phyloP scores from a whole-genome alignment of 2,888 invertebrate genomes.

The Sesia bembeciformis region DNA sequence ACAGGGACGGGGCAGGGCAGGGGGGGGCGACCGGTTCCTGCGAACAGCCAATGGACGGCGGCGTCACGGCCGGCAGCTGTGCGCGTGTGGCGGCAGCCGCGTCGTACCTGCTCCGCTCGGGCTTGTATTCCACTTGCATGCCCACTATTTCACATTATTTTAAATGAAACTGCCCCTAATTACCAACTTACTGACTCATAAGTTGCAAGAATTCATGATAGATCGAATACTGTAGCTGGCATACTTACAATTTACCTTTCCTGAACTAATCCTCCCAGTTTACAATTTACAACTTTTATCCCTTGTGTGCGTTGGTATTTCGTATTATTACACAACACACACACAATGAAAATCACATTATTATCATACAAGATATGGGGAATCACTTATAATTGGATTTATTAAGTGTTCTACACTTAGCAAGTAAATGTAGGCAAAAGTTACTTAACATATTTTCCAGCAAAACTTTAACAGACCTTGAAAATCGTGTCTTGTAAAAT shows the following conservation, averaged over 20 bases:
- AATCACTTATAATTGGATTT: no score
- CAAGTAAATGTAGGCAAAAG: no score
- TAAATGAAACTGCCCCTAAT: slow-evolving; percentile 52
- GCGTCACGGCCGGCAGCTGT: slow-evolving; percentile 61
- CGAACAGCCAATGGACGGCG: slow-evolving; percentile 50
- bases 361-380: no score
- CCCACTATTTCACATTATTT: slow-evolving; percentile 47
- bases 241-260: slow-evolving; percentile 6
- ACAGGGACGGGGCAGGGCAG: slow-evolving; percentile 30
- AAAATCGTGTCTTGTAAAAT: background rate
- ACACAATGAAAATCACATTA: slow-evolving; percentile 3
- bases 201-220: slow-evolving; percentile 24
- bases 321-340: slow-evolving; percentile 12
- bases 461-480: background rate
- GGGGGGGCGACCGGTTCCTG: slow-evolving; percentile 55
- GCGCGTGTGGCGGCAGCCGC: slow-evolving; percentile 42
- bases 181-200: slow-evolving; percentile 38
- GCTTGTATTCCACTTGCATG: slow-evolving; percentile 41
- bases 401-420: no score
- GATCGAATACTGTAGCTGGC: slow-evolving; percentile 12
- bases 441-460: no score
- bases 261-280: slow-evolving; percentile 10
- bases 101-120: slow-evolving; percentile 50
- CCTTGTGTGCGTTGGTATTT: slow-evolving; percentile 26
- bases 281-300: slow-evolving; percentile 15